Evolutionary conservation across 2,888 invertebrate genomes (phyloP).

Genomic region (Argyresthia goedartella): DNA sequence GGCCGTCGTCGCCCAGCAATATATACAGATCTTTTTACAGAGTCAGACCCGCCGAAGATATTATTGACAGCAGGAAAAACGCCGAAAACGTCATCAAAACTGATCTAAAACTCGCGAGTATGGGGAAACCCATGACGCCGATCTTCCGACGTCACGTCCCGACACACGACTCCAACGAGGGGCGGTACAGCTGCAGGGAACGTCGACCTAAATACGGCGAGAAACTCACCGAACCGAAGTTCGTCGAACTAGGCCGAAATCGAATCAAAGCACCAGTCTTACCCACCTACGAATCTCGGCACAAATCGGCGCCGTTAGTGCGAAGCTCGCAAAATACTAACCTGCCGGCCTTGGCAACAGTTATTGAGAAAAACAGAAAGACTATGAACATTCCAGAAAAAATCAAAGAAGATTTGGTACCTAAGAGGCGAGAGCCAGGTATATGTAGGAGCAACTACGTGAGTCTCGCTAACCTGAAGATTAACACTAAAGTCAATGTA

Average conservation of each 20-base stretch:
- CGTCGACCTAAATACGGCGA: constrained; percentile 27
- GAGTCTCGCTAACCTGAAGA: constrained; percentile 56
- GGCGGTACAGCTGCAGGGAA: constrained; percentile 51
- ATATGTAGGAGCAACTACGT: constrained; percentile 61
- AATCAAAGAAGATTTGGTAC: constrained; percentile 10
- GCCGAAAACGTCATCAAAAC: constrained; percentile 36
- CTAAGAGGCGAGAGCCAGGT: constrained; percentile 35
- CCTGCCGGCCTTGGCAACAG: constrained; percentile 21
- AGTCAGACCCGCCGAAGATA: constrained; percentile 31
- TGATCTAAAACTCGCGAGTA: constrained; percentile 47
- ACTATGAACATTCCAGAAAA: constrained; percentile 8
- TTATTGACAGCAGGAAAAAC: constrained; percentile 2
- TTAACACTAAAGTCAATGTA: constrained; percentile 37
- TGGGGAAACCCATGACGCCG: constrained; percentile 64
- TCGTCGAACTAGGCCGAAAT: constrained; percentile 36
- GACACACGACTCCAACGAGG: constrained; percentile 41
- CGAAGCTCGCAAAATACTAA: constrained; percentile 23
- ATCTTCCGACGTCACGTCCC: constrained; percentile 45
- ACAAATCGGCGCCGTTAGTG: constrained; percentile 21
- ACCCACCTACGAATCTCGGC: constrained; percentile 14
- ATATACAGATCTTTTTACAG: constrained; percentile 32
- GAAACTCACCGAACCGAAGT: constrained; percentile 20
- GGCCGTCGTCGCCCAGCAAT: constrained; percentile 38
- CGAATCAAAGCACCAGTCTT: constrained; percentile 34
- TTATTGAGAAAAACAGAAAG: constrained; percentile 23